phyloP scores from a whole-genome alignment of 2,888 invertebrate genomes.

The Polyploca ridens region DNA sequence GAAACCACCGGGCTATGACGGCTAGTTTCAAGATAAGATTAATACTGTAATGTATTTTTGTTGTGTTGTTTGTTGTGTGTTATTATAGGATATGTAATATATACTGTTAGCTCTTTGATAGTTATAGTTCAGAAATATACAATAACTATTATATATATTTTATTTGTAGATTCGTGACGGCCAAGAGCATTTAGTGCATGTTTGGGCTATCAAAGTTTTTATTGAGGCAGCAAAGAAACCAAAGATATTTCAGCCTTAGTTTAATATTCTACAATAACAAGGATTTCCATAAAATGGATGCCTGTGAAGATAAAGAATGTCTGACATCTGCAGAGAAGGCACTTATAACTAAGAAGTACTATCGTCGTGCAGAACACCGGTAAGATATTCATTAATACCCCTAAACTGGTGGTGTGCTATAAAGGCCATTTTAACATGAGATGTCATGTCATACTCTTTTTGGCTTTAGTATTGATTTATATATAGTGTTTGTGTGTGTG shows the following conservation, averaged over 20 bases:
- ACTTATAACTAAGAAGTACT: slow-evolving; percentile 66
- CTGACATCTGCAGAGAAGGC: slow-evolving; percentile 45
- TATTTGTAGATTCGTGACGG: slow-evolving; percentile 14
- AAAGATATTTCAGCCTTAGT: slow-evolving; percentile 34
- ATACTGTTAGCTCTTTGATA: too few species aligned
- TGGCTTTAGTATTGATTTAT: too few species aligned
- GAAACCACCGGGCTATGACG: too few species aligned
- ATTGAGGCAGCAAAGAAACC: slow-evolving; percentile 29
- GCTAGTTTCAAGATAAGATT: too few species aligned
- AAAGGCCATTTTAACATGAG: too few species aligned
- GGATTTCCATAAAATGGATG: slow-evolving; percentile 45
- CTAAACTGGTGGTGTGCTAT: too few species aligned
- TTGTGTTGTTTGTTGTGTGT: too few species aligned
- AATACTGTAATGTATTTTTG: too few species aligned
- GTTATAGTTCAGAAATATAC: neutral
- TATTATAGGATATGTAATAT: too few species aligned
- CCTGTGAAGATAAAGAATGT: slow-evolving; percentile 53
- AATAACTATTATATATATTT: neutral
- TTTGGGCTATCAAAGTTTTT: slow-evolving; percentile 27
- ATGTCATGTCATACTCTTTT: too few species aligned
- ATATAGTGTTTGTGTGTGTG: too few species aligned
- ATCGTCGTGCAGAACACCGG: slow-evolving; percentile 75
- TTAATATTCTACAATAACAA: slow-evolving; percentile 24
- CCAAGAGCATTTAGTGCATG: slow-evolving; percentile 31
- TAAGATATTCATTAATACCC: slow-evolving; percentile 41